Percentiles rank a stretch among this genome's conserved stretches.
These are phyloP conservation scores for Anolis apletophallus DNA, from an alignment of 2,797 vertebrate genomes.

Conservation along the genomic window DNA sequence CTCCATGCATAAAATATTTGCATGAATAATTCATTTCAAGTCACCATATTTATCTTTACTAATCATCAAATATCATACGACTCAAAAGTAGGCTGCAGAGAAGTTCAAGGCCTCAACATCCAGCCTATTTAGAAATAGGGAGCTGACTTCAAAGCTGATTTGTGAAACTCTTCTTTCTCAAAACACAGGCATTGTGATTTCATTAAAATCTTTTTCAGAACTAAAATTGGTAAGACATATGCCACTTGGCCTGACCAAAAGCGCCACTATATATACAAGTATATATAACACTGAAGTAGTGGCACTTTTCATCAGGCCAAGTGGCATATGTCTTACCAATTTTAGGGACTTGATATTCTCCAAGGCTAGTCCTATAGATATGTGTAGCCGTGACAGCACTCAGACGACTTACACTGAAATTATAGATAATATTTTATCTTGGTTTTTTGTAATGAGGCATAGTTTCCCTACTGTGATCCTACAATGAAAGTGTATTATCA, in stretches of 20 bases:
- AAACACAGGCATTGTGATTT: conserved; percentile 55
- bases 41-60: conserved; percentile 60
- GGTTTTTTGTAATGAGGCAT: neutral
- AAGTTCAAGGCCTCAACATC: conserved; percentile 47
- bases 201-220: conserved; percentile 40
- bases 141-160: conserved; percentile 69
- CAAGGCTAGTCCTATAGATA: neutral
- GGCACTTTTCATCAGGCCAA: conserved; percentile 49
- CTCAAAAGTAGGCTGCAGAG: conserved; percentile 51
- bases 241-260: conserved; percentile 50
- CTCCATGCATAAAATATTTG: conserved; percentile 71
- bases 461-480: neutral
- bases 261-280: conserved; percentile 18
- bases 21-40: conserved; percentile 39
- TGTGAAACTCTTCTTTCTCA: conserved; percentile 21
- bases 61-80: conserved; percentile 43
- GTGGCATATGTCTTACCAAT: conserved; percentile 14
- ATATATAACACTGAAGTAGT: conserved; percentile 39
- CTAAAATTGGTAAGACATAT: conserved; percentile 21
- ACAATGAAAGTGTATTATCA: neutral
- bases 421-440: neutral
- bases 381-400: neutral
- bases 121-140: conserved; percentile 53
- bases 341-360: conserved; percentile 21
- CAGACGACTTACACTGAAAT: neutral